Evolutionary conservation across 1,140 invertebrate species (phyloP).

Genomic region (Parapsyche elsis): DNA sequence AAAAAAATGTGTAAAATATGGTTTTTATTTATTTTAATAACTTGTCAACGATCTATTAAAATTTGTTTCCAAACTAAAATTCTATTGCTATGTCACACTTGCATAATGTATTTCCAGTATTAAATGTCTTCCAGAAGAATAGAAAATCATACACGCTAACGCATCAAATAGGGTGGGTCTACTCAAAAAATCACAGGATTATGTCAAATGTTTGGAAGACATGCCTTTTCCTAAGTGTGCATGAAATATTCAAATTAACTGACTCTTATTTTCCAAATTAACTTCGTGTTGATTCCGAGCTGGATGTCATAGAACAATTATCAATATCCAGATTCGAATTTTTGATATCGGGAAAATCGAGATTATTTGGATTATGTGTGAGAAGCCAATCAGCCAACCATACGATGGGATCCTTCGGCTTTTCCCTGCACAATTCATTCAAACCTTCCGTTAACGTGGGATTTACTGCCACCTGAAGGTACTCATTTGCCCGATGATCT

Average conservation of each 20-base stretch:
- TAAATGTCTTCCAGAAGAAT: neutral
- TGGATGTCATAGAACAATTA: neutral
- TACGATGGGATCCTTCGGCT: conserved; percentile 78
- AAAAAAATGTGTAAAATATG: neutral
- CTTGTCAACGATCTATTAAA: neutral
- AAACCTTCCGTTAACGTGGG: conserved; percentile 75
- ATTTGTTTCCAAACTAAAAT: no score
- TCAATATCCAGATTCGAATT: neutral
- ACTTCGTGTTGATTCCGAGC: neutral
- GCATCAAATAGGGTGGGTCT: no score
- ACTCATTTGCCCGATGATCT: conserved; percentile 71
- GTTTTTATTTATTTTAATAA: conserved; percentile 21
- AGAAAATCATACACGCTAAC: neutral
- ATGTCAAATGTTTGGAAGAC: no score
- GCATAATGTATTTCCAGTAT: neutral
- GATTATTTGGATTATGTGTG: conserved; percentile 79
- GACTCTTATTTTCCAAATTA: neutral
- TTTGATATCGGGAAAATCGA: conserved; percentile 4
- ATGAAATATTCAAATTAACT: neutral
- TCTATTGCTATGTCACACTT: neutral
- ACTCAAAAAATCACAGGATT: no score
- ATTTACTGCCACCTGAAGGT: conserved; percentile 74
- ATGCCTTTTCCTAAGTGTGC: neutral
- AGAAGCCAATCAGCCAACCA: conserved; percentile 84
- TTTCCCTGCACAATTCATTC: conserved; percentile 75